Base-by-base conservation (phyloP, 30 jellyfish, hydroid and myxozoan genomes). In the Catostylus mosaicus region DNA sequence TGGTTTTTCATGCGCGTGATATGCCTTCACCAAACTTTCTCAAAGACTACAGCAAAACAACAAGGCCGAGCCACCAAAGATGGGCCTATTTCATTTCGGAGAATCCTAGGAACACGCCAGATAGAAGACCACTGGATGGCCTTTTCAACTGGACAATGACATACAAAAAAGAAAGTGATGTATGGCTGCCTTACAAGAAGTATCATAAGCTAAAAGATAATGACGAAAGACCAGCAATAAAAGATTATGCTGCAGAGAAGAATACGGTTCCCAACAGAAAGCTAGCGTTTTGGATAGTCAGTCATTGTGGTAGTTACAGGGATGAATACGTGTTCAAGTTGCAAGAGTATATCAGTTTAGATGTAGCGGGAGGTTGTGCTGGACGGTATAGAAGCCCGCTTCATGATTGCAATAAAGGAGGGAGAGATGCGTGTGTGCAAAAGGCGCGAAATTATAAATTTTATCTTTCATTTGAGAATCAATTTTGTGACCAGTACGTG, bases 61-160 rank as follows among this genome's bases (percentile, higher is more conserved):
- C 38, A 1, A 40, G 95, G 77, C 97, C 97, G 4, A 14, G 16
- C 16, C n/a, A 66, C 24, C 99, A 94, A 47, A 78, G 97, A n/a
- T 94, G 99, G 99, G 90, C 89, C 12, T 94, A 86, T 52, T 94
- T 82, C 47, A 88, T 97, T 51, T 88, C 96, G 19, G 99, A 94
- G 65, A 94, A 87, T 59, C 99, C 99, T 1, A 20, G 62, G 29
- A 88, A 94, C 65, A 75, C 97, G 30, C 95, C 85, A 7, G 82
- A 77, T 61, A 74, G 77, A 37, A 62, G 56, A 14, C 95, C 97
- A 40, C 80, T 72, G 9, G 67, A 88, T 74, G 97, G 99, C 0
- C 82, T 81, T 34, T 88, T 88, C 77, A 93, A 93, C 66, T 87
- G 90, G 96, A 87, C 91, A 20, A 87, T 77, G 91, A 76, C 91